Percentiles rank a stretch among this genome's conserved stretches.
Conservation (phyloP, 2,113 vertebrate genomes). For the Pangasianodon hypophthalmus region DNA sequence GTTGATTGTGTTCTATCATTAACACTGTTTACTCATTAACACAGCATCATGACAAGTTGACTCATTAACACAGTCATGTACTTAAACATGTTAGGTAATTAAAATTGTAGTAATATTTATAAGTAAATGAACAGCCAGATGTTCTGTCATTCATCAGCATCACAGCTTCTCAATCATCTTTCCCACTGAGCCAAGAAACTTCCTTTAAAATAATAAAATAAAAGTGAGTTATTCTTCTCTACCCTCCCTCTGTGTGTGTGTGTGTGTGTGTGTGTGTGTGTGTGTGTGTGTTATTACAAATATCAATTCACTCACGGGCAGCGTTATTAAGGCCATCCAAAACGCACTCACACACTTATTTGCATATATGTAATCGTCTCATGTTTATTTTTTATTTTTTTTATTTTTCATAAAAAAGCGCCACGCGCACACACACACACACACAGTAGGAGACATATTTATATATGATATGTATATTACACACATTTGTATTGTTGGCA, state of each 20-base stretch:
- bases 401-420: conserved; percentile 49
- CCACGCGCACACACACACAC: conserved; percentile 48
- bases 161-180: neutral
- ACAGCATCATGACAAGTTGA: neutral
- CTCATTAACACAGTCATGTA: neutral
- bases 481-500: conserved; percentile 99
- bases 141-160: neutral
- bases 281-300: conserved; percentile 62
- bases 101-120: neutral
- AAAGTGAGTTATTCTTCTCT: neutral
- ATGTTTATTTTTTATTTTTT: conserved; percentile 73
- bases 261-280: conserved; percentile 26
- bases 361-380: conserved; percentile 75
- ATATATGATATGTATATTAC: conserved; percentile 92
- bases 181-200: neutral
- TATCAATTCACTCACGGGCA: conserved; percentile 66
- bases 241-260: conserved; percentile 11
- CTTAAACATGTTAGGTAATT: neutral
- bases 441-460: conserved; percentile 76
- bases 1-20: neutral
- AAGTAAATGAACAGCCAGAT: neutral
- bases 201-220: neutral
- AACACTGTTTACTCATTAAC: neutral
- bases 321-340: conserved; percentile 59
- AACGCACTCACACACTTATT: conserved; percentile 67